phyloP scores from a whole-genome alignment of 2,797 vertebrate genomes.

The Poeciliopsis infans region DNA sequence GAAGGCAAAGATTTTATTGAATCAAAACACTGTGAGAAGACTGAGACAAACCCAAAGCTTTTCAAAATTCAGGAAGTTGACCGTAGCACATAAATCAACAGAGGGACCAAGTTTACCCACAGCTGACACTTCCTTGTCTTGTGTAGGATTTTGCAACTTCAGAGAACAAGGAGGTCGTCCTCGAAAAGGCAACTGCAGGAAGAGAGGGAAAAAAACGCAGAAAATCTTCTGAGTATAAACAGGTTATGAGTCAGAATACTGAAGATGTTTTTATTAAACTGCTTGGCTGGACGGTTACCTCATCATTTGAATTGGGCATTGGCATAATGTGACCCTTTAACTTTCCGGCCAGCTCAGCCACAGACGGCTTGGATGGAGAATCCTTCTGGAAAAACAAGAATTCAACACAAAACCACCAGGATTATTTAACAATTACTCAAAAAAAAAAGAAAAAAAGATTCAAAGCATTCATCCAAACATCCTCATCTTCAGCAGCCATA shows the following conservation, averaged over 20 bases:
- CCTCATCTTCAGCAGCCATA: not conserved
- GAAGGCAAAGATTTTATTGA: not conserved
- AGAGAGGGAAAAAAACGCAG: not conserved
- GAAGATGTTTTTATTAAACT: not conserved
- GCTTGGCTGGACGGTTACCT: constrained; percentile 62
- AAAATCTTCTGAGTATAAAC: not conserved
- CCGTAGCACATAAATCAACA: not conserved
- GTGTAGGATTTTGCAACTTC: constrained; percentile 55
- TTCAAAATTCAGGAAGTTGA: not conserved
- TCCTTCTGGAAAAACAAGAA: constrained; percentile 56
- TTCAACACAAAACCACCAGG: not conserved
- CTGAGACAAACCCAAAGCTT: constrained; percentile 9
- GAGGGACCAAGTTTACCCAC: constrained; percentile 43
- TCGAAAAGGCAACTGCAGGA: constrained; percentile 55
- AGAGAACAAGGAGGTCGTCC: constrained; percentile 68
- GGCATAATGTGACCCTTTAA: constrained; percentile 86
- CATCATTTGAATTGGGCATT: constrained; percentile 76
- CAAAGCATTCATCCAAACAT: not conserved
- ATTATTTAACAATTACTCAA: not conserved
- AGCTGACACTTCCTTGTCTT: constrained; percentile 55
- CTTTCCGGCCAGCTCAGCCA: constrained; percentile 90
- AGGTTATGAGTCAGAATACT: not conserved
- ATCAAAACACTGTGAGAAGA: constrained; percentile 15
- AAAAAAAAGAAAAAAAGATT: not conserved
- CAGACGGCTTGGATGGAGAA: constrained; percentile 84